Percentiles rank a stretch among this genome's conserved stretches.
Evolutionary conservation across 2,888 invertebrate genomes (phyloP).

Genomic region (Holacanthella duospinosa): DNA sequence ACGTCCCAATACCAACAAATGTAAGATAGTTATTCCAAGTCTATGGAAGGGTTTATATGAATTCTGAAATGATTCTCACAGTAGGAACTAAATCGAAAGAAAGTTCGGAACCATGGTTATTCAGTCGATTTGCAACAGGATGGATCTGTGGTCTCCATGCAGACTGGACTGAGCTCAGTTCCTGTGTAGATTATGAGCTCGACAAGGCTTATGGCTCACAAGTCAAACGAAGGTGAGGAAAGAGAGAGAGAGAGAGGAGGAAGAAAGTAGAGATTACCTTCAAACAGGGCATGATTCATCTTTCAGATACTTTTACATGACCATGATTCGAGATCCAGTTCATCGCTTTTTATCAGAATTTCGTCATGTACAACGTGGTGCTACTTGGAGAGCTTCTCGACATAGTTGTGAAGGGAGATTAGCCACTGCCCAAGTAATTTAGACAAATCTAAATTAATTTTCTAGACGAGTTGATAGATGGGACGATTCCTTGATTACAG

Average conservation of each 20-base stretch:
- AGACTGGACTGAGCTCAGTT: conserved; percentile 93
- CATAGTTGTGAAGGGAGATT: conserved; percentile 57
- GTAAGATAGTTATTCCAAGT: no score
- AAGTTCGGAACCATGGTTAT: conserved; percentile 76
- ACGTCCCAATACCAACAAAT: conserved; percentile 49
- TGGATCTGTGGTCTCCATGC: conserved; percentile 98
- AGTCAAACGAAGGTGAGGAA: conserved; percentile 52
- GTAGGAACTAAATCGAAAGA: neutral
- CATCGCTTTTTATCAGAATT: conserved; percentile 91
- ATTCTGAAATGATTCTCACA: neutral
- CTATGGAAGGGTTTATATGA: no score
- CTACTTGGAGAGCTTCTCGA: conserved; percentile 78
- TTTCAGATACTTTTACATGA: conserved; percentile 86
- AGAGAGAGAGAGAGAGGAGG: neutral
- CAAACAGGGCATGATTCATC: neutral
- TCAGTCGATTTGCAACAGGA: conserved; percentile 92
- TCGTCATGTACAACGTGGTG: conserved; percentile 89
- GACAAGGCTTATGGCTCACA: conserved; percentile 79
- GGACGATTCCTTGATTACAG: conserved; percentile 5
- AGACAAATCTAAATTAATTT: no score
- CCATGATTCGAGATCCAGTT: conserved; percentile 86
- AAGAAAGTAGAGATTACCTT: neutral
- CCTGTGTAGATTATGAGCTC: conserved; percentile 80
- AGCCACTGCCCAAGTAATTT: conserved; percentile 52
- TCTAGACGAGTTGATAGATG: neutral